phyloP scores from a whole-genome alignment of 1,140 invertebrate species.

The Drosophila sturtevanti region DNA sequence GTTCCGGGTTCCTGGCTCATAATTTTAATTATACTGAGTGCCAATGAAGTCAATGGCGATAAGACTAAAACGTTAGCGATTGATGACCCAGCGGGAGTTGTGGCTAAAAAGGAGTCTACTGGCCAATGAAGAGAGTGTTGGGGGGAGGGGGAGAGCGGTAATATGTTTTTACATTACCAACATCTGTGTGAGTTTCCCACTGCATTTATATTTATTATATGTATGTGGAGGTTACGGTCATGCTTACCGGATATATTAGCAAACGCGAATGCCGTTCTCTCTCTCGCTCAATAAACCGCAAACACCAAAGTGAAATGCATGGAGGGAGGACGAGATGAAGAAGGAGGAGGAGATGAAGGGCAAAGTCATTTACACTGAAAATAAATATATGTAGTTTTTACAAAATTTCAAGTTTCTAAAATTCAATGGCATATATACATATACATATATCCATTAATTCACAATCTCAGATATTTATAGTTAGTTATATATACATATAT shows the following conservation, averaged over 20 bases:
- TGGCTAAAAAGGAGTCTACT: conserved; percentile 1
- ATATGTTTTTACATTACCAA: conserved; percentile 67
- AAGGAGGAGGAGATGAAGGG: too few species aligned
- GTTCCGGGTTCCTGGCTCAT: conserved; percentile 57
- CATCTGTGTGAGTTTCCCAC: conserved; percentile 71
- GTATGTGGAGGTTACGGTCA: conserved; percentile 52
- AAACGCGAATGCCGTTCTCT: conserved; percentile 45
- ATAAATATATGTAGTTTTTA: too few species aligned
- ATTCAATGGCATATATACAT: too few species aligned
- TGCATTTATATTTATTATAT: conserved; percentile 80
- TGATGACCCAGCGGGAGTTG: conserved; percentile 48
- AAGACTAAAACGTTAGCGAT: conserved; percentile 69
- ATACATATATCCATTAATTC: too few species aligned
- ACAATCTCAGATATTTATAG: too few species aligned
- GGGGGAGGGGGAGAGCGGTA: conserved; percentile 3
- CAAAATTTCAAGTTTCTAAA: too few species aligned
- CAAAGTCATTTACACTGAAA: neutral
- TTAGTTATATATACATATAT: too few species aligned
- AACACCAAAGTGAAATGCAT: conserved; percentile 52
- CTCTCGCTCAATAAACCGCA: conserved; percentile 60
- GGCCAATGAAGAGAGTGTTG: conserved; percentile 2
- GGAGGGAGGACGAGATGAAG: too few species aligned
- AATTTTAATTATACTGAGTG: conserved; percentile 82
- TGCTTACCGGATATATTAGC: conserved; percentile 75
- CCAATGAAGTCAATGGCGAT: conserved; percentile 80